Base-by-base conservation (phyloP, 2,888 invertebrate genomes). In the Dichetophora obliterata region DNA sequence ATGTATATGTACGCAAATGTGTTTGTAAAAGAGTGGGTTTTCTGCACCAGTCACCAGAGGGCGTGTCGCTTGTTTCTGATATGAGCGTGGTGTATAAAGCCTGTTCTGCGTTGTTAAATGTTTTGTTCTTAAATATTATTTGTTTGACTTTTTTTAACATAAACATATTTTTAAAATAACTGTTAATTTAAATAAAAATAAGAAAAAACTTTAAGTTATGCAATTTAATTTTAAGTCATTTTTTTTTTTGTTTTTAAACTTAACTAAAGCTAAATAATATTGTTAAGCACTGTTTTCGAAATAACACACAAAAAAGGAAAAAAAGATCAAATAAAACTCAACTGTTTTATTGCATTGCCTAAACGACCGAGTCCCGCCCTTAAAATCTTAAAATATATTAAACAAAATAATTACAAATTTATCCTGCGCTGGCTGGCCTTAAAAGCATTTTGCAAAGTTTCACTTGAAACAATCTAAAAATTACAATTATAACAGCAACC, bases 401-500 rank as follows among this genome's bases (percentile, higher is more conserved):
- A 9, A 22, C 2, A 22, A 19, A 6, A 19, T 5, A 57, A 24
- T 3, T 3, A 22, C 4, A 22, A 27, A 14, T 5, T 19, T 4
- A 22, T 6, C 57, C 57, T 24, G 22, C 57, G 57, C 22, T 59
- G 57, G 57, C 63, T 66, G 43, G 65, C 65, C 31, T 34, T 34
- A 65, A 65, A 65, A 65, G 65, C 65, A 16, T 37, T 65, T 65
- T 65, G 34, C 65, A 65, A 65, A 31, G 65, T 65, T 65, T 37
- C 16, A 27, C 9, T 34, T 34, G 65, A 27, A 27, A 31, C 14
- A n/a, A 37, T 31, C 24, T 34, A 34, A 37, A 31, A 31, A 61
- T 3, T 3, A 61, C 4, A n/a, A n/a, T n/a, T 34, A 34, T 16
- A 63, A n/a, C 27, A 34, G 37, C n/a, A 65, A 34, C 16, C 37